A percentile compares a stretch with the other conserved stretches of the same genome.
Conservation (phyloP, 2,797 vertebrate genomes). For the Pogonophryne albipinna region DNA sequence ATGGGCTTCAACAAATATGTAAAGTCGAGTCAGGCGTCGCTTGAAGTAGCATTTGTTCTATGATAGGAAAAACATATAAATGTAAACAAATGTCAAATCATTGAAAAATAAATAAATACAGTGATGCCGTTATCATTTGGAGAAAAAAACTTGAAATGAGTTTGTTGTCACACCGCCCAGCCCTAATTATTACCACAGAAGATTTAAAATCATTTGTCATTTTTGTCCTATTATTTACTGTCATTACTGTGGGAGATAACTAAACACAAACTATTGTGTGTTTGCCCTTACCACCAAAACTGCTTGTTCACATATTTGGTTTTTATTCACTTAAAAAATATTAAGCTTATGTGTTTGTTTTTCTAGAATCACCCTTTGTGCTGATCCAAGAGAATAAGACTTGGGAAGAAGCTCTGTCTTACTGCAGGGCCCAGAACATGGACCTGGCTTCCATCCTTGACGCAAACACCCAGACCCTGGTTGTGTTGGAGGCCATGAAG, state of each 20-base stretch:
- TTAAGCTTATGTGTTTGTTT: background rate
- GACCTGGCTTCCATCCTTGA: constrained; percentile 58
- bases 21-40: too few relatives aligned
- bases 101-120: too few relatives aligned
- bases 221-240: too few relatives aligned
- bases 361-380: constrained; percentile 10
- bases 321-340: background rate
- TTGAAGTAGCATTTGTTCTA: too few relatives aligned
- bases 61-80: too few relatives aligned
- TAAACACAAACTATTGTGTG: background rate
- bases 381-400: constrained; percentile 41
- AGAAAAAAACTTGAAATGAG: too few relatives aligned
- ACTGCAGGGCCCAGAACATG: constrained; percentile 45
- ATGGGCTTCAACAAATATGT: too few relatives aligned
- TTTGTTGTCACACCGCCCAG: too few relatives aligned
- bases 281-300: background rate
- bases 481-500: background rate
- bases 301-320: background rate
- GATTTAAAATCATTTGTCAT: too few relatives aligned
- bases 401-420: constrained; percentile 45
- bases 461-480: constrained; percentile 21
- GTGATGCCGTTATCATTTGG: too few relatives aligned
- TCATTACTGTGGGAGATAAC: background rate
- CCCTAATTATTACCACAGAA: too few relatives aligned
- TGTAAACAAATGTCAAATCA: too few relatives aligned